Percentiles rank a stretch among this genome's conserved stretches.
Evolutionary conservation across 2,888 invertebrate species (phyloP).

Genomic region (Orthosia gothica): DNA sequence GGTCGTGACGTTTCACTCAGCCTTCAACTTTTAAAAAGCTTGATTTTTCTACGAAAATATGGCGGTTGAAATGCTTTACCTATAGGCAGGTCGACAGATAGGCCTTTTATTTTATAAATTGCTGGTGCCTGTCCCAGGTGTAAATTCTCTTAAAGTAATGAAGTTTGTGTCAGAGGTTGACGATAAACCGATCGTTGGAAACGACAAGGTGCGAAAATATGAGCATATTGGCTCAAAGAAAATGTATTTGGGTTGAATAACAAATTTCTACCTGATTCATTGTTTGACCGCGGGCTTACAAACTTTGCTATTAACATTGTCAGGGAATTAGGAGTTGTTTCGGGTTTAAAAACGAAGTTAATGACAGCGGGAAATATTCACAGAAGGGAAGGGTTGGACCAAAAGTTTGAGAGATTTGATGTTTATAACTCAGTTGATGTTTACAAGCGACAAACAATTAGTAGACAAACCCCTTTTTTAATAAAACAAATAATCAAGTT

Average conservation of each 20-base stretch:
- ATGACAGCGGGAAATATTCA: slow-evolving; percentile 40
- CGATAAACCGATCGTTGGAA: slow-evolving; percentile 37
- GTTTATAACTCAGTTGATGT: slow-evolving; percentile 41
- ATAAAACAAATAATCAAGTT: slow-evolving; percentile 6
- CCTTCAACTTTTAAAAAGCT: slow-evolving; percentile 12
- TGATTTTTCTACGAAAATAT: slow-evolving; percentile 30
- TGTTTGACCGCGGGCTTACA: slow-evolving; percentile 36
- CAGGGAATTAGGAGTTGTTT: slow-evolving; percentile 51
- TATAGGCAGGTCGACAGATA: slow-evolving; percentile 2
- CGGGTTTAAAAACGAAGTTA: slow-evolving; percentile 54
- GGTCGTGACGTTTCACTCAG: slow-evolving; percentile 16
- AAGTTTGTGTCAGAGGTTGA: slow-evolving; percentile 45
- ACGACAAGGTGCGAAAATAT: slow-evolving; percentile 33
- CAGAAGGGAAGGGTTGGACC: slow-evolving; percentile 39
- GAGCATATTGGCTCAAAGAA: slow-evolving; percentile 15
- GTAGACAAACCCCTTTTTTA: slow-evolving; percentile 2
- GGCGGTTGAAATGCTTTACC: not conserved
- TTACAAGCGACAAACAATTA: slow-evolving; percentile 28
- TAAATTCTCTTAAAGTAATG: slow-evolving; percentile 62
- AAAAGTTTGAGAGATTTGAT: slow-evolving; percentile 22
- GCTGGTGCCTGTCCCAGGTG: slow-evolving; percentile 38
- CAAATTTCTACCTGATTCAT: slow-evolving; percentile 13
- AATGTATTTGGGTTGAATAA: slow-evolving; percentile 28
- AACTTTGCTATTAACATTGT: slow-evolving; percentile 45
- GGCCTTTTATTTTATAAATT: slow-evolving; percentile 40